These are phyloP conservation scores for Phaethon lepturus DNA, from an alignment of 2,113 vertebrate genomes.

Conservation along the genomic window DNA sequence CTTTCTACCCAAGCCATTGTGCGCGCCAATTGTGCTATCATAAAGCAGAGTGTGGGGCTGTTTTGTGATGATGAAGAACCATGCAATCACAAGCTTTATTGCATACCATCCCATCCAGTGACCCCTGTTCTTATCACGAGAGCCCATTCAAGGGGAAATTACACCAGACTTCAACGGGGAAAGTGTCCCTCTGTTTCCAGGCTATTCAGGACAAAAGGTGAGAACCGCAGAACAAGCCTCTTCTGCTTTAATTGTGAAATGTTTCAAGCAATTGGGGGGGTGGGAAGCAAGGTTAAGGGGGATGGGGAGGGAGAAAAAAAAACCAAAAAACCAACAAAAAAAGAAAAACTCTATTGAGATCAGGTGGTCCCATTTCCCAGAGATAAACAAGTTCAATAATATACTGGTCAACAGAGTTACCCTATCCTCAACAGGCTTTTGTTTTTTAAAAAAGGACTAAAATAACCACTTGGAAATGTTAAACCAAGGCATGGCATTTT, in stretches of 20 bases:
- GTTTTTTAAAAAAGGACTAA: slow-evolving; percentile 79
- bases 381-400: slow-evolving; percentile 79
- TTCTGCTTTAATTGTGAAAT: slow-evolving; percentile 76
- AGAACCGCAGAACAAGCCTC: slow-evolving; percentile 73
- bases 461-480: slow-evolving; percentile 82
- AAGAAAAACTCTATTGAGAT: slow-evolving; percentile 77
- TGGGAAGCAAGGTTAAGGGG: not conserved
- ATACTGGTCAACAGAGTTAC: slow-evolving; percentile 79
- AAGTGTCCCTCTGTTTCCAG: slow-evolving; percentile 77
- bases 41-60: slow-evolving; percentile 74
- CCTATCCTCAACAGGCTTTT: slow-evolving; percentile 81
- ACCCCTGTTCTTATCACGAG: slow-evolving; percentile 79
- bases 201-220: slow-evolving; percentile 82
- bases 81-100: slow-evolving; percentile 79
- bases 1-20: slow-evolving; percentile 78
- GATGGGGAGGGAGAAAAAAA: not conserved
- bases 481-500: slow-evolving; percentile 81
- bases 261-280: slow-evolving; percentile 51
- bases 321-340: not conserved
- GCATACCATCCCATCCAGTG: slow-evolving; percentile 77
- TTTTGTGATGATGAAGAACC: slow-evolving; percentile 66
- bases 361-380: slow-evolving; percentile 78
- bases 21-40: slow-evolving; percentile 66
- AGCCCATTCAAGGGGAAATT: slow-evolving; percentile 79
- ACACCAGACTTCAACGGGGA: slow-evolving; percentile 76